A percentile compares a stretch with the other conserved stretches of the same genome.
Conservation (phyloP, 2,797 vertebrate species). For the Iguana delicatissima region DNA sequence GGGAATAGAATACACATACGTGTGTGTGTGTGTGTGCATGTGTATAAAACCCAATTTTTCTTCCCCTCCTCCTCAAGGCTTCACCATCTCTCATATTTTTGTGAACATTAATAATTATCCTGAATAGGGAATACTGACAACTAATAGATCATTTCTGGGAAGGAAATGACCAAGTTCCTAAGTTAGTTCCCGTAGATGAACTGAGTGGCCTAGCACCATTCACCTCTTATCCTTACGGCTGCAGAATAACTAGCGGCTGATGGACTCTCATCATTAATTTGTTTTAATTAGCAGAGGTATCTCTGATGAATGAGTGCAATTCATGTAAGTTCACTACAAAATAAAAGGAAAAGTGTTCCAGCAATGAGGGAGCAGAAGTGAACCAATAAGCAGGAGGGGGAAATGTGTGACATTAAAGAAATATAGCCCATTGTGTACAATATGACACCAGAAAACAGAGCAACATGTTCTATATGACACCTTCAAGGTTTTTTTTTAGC, state of each 20-base stretch:
- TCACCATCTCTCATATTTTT: too few relatives aligned
- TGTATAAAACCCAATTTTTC: too few relatives aligned
- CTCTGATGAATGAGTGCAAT: constrained; percentile 12
- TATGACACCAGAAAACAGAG: background rate
- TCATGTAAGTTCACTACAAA: constrained; percentile 1
- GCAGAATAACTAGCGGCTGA: background rate
- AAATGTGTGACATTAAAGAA: background rate
- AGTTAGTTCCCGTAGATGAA: background rate
- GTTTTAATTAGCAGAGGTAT: constrained; percentile 12
- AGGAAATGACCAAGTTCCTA: background rate
- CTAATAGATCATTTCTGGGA: background rate
- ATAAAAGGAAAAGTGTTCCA: constrained; percentile 14
- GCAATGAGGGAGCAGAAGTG: background rate
- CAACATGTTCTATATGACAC: background rate
- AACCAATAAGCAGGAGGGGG: background rate
- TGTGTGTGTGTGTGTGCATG: too few relatives aligned
- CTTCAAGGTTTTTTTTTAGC: too few relatives aligned
- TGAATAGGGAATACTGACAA: background rate
- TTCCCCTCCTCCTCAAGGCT: too few relatives aligned
- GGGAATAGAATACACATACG: too few relatives aligned
- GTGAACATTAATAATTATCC: background rate
- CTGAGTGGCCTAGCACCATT: background rate
- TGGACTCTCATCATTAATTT: constrained; percentile 5
- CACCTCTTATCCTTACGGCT: background rate
- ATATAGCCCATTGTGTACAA: background rate